Evolutionary conservation across 2,797 vertebrate genomes (phyloP).

Genomic region (Peromyscus melanophrys): DNA sequence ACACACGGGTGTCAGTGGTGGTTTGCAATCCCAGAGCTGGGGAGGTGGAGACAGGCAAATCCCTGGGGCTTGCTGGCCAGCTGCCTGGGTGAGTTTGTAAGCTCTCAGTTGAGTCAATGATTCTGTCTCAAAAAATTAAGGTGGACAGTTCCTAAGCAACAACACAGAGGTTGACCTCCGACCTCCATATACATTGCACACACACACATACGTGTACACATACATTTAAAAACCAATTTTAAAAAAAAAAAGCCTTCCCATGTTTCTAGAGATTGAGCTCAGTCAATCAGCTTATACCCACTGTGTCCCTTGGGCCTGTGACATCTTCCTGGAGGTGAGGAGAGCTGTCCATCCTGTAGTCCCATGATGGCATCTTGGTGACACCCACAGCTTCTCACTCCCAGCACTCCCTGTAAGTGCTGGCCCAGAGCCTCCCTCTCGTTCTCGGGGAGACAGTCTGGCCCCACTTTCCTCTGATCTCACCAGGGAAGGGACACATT

Average conservation of each 20-base stretch:
- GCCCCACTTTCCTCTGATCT: not conserved
- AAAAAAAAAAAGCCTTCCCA: too few relatives aligned
- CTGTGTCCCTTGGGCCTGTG: accelerated
- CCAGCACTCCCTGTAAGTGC: not conserved
- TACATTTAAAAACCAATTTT: not conserved
- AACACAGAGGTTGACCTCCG: not conserved
- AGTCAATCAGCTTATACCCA: not conserved
- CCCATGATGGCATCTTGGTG: not conserved
- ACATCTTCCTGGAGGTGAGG: not conserved
- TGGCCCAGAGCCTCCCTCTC: not conserved
- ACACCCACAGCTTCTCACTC: not conserved
- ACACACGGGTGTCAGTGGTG: not conserved
- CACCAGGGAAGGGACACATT: not conserved
- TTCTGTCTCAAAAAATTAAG: not conserved
- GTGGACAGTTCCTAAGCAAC: not conserved
- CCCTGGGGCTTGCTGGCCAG: not conserved
- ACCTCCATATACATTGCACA: not conserved
- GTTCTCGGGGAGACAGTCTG: not conserved
- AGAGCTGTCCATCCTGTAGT: not conserved
- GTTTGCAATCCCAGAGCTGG: not conserved
- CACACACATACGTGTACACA: not conserved
- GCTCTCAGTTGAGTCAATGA: not conserved
- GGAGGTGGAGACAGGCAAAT: not conserved
- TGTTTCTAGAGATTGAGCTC: not conserved
- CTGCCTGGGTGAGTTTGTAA: not conserved